Base-by-base conservation (phyloP, 2,113 vertebrate species). In the Pardalotus punctatus region DNA sequence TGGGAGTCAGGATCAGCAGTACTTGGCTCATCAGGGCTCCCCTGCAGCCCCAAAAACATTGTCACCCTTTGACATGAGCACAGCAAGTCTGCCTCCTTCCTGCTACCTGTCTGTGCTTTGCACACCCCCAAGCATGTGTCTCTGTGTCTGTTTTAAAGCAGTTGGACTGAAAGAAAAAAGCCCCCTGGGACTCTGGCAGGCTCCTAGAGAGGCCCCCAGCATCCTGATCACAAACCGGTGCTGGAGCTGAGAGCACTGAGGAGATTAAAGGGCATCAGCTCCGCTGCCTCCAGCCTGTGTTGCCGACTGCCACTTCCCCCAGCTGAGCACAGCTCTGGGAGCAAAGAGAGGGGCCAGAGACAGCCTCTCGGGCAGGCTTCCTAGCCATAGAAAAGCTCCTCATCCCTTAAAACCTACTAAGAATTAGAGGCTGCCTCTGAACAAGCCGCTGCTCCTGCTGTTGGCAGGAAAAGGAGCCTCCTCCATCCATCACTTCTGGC, bases 111-210 rank as follows among this genome's bases (percentile, higher is more conserved):
- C 64, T 0, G 5, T 81, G 31, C 64, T 83, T n/a, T 4, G 0
- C 48, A 38, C 0, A 0, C 25, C 19, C 18, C 31, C 0, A 0
- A 14, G 16, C 1, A 0, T 22, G 27, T 33, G 10, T 15, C 7
- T 71, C 40, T 23, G 31, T 5, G 14, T 33, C 38, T 51, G 20
- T 48, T 79, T 60, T 31, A 58, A 53, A 84, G 42, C 43, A 36
- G 17, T 0, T 51, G 24, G 62, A 62, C 19, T 0, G 4, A 22
- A 24, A 66, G 42, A 23, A n/a, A 65, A 60, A 45, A 54, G 9
- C 38, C 53, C 4, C 2, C 5, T 12, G 12, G 70, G 58, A 20
- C 51, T 74, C 71, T 88, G 56, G 17, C 43, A 45, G 27, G 36
- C 66, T 90, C 19, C 83, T 29, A 28, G 50, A 58, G 56, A 74